A percentile compares a stretch with the other conserved stretches of the same genome.
Conservation (phyloP, 2,113 vertebrate genomes). For the Sylvilagus bachmani region DNA sequence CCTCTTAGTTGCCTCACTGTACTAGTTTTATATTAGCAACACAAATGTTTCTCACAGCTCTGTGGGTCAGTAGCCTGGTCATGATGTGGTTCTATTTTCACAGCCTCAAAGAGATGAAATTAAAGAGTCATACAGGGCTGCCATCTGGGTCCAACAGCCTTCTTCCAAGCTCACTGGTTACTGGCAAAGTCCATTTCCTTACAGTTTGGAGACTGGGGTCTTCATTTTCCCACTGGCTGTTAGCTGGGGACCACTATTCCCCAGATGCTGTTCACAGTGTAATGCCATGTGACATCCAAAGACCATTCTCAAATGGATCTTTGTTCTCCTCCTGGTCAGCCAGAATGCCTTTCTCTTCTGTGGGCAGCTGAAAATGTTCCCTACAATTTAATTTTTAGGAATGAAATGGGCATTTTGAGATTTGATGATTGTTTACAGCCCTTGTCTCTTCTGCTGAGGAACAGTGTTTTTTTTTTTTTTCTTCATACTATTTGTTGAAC, state of each 20-base stretch:
- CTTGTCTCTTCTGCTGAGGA: too few relatives aligned
- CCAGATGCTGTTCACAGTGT: not conserved
- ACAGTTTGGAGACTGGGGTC: not conserved
- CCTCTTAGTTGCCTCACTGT: not conserved
- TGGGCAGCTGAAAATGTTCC: not conserved
- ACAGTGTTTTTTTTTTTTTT: too few relatives aligned
- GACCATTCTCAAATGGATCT: not conserved
- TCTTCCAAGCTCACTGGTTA: constrained; percentile 7
- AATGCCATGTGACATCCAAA: not conserved
- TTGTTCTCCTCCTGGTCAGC: not conserved
- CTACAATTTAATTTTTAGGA: too few relatives aligned
- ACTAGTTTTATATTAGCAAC: not conserved
- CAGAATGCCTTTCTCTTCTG: not conserved
- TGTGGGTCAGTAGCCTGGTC: not conserved
- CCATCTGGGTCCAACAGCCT: not conserved
- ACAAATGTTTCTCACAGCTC: not conserved
- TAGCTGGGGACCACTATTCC: not conserved
- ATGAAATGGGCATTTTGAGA: too few relatives aligned
- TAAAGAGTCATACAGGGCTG: not conserved
- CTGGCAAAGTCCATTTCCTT: constrained; percentile 17
- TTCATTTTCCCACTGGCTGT: not conserved
- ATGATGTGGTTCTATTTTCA: not conserved
- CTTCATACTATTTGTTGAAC: too few relatives aligned
- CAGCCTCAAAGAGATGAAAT: not conserved
- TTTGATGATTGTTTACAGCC: too few relatives aligned